Percentiles rank a stretch among this genome's conserved stretches.
These are phyloP conservation scores for Drosophila siamana DNA, from an alignment of 2,888 invertebrate species.

Conservation along the genomic window DNA sequence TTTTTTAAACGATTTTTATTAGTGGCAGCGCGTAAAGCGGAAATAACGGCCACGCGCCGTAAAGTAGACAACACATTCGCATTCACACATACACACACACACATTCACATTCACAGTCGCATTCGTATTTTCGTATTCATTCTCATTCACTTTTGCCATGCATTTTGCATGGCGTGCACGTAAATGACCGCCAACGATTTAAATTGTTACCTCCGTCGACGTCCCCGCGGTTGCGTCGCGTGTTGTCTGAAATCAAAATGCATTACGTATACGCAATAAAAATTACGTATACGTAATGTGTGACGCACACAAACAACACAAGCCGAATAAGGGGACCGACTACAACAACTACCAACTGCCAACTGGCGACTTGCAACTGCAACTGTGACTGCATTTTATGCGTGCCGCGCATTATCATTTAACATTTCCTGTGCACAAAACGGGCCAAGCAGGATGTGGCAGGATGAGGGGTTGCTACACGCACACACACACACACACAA, in stretches of 20 bases:
- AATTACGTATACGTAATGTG: constrained; percentile 76
- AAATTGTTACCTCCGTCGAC: constrained; percentile 62
- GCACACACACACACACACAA: constrained; percentile 18
- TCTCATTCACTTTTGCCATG: constrained; percentile 21
- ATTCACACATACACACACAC: constrained; percentile 13
- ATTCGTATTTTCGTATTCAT: background rate
- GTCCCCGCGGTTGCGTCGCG: constrained; percentile 31
- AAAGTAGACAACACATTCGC: constrained; percentile 72
- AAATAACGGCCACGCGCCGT: constrained; percentile 81
- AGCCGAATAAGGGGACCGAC: no score
- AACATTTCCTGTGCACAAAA: constrained; percentile 75
- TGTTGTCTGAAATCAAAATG: constrained; percentile 78
- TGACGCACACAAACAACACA: constrained; percentile 43
- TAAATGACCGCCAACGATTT: constrained; percentile 80
- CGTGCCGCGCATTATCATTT: constrained; percentile 79
- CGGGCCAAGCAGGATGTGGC: constrained; percentile 61
- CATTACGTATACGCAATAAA: constrained; percentile 79
- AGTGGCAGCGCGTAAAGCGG: constrained; percentile 76
- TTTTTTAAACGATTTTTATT: constrained; percentile 80
- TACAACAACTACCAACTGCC: no score
- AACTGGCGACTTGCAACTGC: constrained; percentile 5
- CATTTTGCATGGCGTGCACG: constrained; percentile 78
- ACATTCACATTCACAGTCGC: constrained; percentile 5
- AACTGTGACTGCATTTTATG: constrained; percentile 71
- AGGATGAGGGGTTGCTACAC: constrained; percentile 13